Evolutionary conservation across 2,888 invertebrate species (phyloP).

Genomic region (Lampropteryx suffumata): DNA sequence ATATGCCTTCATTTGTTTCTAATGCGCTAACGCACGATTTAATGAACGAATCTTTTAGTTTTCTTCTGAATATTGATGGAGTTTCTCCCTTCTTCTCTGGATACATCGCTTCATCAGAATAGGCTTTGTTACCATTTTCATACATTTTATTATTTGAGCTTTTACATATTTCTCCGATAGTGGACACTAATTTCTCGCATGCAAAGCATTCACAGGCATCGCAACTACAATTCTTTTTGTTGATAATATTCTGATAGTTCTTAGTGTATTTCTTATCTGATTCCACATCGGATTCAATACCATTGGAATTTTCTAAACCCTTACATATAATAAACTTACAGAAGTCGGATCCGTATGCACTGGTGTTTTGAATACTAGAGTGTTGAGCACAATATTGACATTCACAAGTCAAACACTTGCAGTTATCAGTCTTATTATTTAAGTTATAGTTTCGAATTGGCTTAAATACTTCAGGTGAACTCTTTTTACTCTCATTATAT

Average conservation of each 20-base stretch:
- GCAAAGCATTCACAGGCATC: constrained; percentile 31
- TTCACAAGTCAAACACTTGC: constrained; percentile 40
- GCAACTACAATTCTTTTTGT: constrained; percentile 25
- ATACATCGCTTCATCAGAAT: constrained; percentile 15
- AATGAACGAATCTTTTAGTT: constrained; percentile 14
- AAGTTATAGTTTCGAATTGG: constrained; percentile 4
- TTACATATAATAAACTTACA: constrained; percentile 43
- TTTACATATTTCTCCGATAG: constrained; percentile 6
- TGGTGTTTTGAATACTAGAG: background rate
- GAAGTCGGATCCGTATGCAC: constrained; percentile 33
- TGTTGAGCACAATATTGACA: constrained; percentile 38
- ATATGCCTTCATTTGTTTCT: constrained; percentile 12
- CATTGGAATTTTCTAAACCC: constrained; percentile 5
- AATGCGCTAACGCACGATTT: constrained; percentile 15
- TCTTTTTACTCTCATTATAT: constrained; percentile 32
- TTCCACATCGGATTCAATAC: background rate
- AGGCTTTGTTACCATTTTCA: background rate
- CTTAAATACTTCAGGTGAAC: constrained; percentile 4
- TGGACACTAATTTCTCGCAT: constrained; percentile 23
- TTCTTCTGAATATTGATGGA: constrained; percentile 9
- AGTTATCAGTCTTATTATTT: constrained; percentile 15
- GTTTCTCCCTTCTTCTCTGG: constrained; percentile 23
- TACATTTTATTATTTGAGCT: constrained; percentile 7
- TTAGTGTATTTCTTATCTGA: background rate
- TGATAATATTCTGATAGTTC: constrained; percentile 4